Base-by-base conservation (phyloP, 2,113 vertebrate species). In the Leptocoma aspasia region DNA sequence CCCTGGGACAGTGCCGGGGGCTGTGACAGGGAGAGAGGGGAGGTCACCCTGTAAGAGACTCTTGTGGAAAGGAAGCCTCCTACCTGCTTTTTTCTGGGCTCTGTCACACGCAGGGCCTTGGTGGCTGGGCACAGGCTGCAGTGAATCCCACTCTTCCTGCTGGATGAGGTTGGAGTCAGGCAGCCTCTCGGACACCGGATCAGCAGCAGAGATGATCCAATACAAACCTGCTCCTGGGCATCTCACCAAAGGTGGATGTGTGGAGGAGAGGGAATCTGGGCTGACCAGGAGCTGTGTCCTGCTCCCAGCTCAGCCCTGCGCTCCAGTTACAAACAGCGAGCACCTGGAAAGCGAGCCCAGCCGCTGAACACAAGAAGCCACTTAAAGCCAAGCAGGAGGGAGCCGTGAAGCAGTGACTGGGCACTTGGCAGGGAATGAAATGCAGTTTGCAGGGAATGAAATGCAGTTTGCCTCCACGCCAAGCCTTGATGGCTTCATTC, bases 401-500 rank as follows among this genome's bases (percentile, higher is more conserved):
- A 79, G 73, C 11, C 1, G 3, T 4, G 71, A 7, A 41, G 2
- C 3, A 65, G 94, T 90, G 96, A 95, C 88, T 80, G 76, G 73
- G 96, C 94, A 92, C 86, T 95, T 95, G 84, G 86, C 84, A 66
- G 69, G 76, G 54, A 50, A 1, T n/a, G 88, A 78, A 78, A 15
- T 28, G 81, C 94, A 68, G 59, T 14, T 80, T 86, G 80, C 91
- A 73, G 52, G 52, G 53, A 22, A 27, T 57, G 71, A 71, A 47
- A 33, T 24, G 82, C 91, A 69, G 66, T 22, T 85, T 89, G 82
- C 92, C 60, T 90, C 52, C 5, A 37, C 4, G 89, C 95, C 96
- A 96, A 96, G 89, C 77, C 91, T 64, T 95, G 95, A 92, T 95
- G 88, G 89, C 86, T 89, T 44, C 73, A 1, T 41, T 42, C 60